Conservation (phyloP, 2,113 vertebrate genomes). For the Megalops atlanticus region DNA sequence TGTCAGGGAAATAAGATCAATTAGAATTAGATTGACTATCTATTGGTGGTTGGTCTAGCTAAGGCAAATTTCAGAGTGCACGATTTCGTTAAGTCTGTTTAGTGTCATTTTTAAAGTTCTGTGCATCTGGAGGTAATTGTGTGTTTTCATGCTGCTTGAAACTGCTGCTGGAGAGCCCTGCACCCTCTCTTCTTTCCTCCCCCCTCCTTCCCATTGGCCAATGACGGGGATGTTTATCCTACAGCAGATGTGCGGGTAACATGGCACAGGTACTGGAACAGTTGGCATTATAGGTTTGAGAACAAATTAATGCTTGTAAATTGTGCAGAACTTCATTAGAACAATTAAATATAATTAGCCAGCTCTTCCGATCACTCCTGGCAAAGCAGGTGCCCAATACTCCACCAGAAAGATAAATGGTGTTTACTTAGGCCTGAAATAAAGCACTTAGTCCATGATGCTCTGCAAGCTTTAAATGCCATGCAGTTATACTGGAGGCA, state of each 20-base stretch:
- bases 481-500: not conserved
- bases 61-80: no score
- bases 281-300: constrained; percentile 19
- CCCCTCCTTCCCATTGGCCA: not conserved
- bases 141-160: not conserved
- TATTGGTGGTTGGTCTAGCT: no score
- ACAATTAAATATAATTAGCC: constrained; percentile 29
- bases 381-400: constrained; percentile 17
- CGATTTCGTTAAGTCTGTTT: no score
- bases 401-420: constrained; percentile 15
- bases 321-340: constrained; percentile 44
- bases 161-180: not conserved
- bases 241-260: constrained; percentile 55
- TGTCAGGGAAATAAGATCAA: no score
- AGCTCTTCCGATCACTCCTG: constrained; percentile 18
- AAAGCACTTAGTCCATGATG: constrained; percentile 27
- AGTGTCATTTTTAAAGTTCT: no score
- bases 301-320: constrained; percentile 49
- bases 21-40: no score
- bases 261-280: constrained; percentile 42
- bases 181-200: not conserved
- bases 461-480: constrained; percentile 13
- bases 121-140: no score
- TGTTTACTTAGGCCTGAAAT: constrained; percentile 30
- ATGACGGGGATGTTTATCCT: constrained; percentile 50